Evolutionary conservation across 2,797 vertebrate species (phyloP).

Genomic region (Pipistrellus pygmaeus): DNA sequence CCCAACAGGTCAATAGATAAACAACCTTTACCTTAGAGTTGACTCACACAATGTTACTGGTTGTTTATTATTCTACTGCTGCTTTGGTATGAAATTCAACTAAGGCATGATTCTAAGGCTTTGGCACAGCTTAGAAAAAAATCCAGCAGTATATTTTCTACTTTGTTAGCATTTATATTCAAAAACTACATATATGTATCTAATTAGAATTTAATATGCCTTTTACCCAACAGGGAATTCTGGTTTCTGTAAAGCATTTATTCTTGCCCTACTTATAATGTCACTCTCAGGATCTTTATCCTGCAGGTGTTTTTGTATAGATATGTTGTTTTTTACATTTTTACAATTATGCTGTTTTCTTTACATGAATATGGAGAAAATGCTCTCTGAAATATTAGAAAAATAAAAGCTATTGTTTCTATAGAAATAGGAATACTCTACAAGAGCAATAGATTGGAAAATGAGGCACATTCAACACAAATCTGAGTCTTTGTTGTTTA

Average conservation of each 20-base stretch:
- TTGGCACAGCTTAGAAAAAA: slow-evolving; percentile 20
- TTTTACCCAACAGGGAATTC: slow-evolving; percentile 52
- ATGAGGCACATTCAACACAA: neutral
- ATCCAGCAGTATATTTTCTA: neutral
- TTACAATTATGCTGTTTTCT: slow-evolving; percentile 67
- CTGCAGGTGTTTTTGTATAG: slow-evolving; percentile 41
- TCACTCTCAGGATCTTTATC: slow-evolving; percentile 51
- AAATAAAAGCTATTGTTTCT: slow-evolving; percentile 57
- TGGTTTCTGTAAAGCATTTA: slow-evolving; percentile 55
- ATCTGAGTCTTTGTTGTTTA: slow-evolving; percentile 22
- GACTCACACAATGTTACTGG: neutral
- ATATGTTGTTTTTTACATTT: slow-evolving; percentile 58
- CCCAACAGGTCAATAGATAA: neutral
- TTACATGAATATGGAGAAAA: slow-evolving; percentile 49
- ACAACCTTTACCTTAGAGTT: neutral
- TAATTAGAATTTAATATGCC: slow-evolving; percentile 70
- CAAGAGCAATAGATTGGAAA: slow-evolving; percentile 20
- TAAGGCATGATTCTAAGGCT: slow-evolving; percentile 33
- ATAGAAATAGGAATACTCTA: slow-evolving; percentile 48
- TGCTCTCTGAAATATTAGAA: slow-evolving; percentile 46
- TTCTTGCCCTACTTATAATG: slow-evolving; percentile 59
- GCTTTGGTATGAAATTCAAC: slow-evolving; percentile 47
- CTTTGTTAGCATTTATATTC: slow-evolving; percentile 48
- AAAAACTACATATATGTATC: slow-evolving; percentile 56
- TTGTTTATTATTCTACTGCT: neutral